These are phyloP conservation scores for Forbesichthys agassizii DNA, from an alignment of 2,113 vertebrate genomes.

Conservation along the genomic window DNA sequence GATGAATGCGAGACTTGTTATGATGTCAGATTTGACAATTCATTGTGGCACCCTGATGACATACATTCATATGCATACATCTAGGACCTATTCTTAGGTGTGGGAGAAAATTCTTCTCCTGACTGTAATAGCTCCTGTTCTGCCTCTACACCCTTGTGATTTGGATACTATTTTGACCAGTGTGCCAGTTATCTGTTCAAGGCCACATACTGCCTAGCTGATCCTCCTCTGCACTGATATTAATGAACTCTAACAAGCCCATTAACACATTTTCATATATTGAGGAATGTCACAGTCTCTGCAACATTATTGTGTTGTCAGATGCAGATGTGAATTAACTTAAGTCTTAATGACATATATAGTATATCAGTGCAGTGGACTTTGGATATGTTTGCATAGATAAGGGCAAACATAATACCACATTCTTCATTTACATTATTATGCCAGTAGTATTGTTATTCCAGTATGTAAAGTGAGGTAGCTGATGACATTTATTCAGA, in stretches of 20 bases:
- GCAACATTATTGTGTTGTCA: background rate
- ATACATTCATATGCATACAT: constrained; percentile 25
- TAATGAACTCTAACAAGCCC: constrained; percentile 5
- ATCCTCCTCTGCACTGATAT: constrained; percentile 29
- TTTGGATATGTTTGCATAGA: background rate
- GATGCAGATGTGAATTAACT: constrained; percentile 7
- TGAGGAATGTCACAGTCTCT: background rate
- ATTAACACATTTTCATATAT: background rate
- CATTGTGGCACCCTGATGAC: constrained; percentile 50
- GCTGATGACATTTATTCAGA: background rate
- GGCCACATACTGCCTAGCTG: constrained; percentile 36
- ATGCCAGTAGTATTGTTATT: background rate
- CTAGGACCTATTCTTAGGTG: constrained; percentile 52
- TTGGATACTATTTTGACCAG: constrained; percentile 76
- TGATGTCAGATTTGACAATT: constrained; percentile 36
- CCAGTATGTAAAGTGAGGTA: background rate
- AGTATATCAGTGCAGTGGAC: background rate
- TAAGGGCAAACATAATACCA: background rate
- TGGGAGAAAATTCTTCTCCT: constrained; percentile 41
- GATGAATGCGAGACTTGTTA: too few relatives aligned
- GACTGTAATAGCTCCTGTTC: constrained; percentile 50
- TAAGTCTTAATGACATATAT: background rate
- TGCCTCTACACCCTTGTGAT: constrained; percentile 67
- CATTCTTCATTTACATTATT: background rate
- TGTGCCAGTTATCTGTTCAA: constrained; percentile 70